phyloP scores from a whole-genome alignment of 1,140 invertebrate species.

The Anastatus disparis region DNA sequence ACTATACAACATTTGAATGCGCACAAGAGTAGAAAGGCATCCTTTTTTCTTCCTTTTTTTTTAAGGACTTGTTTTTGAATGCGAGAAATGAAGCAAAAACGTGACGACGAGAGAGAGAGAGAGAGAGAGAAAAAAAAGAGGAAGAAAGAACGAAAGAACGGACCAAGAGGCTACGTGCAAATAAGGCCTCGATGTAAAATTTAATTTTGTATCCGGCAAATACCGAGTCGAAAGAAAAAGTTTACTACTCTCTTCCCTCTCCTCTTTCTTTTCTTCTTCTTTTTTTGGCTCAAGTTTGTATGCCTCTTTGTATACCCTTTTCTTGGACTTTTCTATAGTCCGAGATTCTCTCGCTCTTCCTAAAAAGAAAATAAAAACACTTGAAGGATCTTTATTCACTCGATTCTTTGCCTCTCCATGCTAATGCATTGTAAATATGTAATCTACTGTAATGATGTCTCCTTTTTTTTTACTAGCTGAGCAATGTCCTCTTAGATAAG shows the following conservation, averaged over 20 bases:
- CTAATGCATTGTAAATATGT: constrained; percentile 31
- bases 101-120: constrained; percentile 9
- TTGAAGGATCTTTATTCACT: background rate
- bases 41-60: constrained; percentile 1
- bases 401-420: background rate
- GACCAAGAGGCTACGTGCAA: constrained; percentile 1
- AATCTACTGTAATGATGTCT: constrained; percentile 29
- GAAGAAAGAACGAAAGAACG: background rate
- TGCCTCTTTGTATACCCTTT: too few species aligned
- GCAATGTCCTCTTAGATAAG: too few species aligned
- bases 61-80: constrained; percentile 21
- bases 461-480: constrained; percentile 12
- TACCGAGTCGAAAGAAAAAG: background rate
- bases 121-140: background rate
- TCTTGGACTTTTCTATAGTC: background rate
- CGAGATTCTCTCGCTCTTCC: constrained; percentile 29
- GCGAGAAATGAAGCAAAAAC: constrained; percentile 28
- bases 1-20: background rate
- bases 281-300: too few species aligned
- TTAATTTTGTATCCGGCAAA: constrained; percentile 16
- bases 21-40: background rate
- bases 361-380: constrained; percentile 25
- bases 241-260: background rate
- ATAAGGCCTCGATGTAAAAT: constrained; percentile 20
- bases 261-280: background rate